Conservation (phyloP, 2,113 vertebrate genomes). For the Sinocyclocheilus grahami region DNA sequence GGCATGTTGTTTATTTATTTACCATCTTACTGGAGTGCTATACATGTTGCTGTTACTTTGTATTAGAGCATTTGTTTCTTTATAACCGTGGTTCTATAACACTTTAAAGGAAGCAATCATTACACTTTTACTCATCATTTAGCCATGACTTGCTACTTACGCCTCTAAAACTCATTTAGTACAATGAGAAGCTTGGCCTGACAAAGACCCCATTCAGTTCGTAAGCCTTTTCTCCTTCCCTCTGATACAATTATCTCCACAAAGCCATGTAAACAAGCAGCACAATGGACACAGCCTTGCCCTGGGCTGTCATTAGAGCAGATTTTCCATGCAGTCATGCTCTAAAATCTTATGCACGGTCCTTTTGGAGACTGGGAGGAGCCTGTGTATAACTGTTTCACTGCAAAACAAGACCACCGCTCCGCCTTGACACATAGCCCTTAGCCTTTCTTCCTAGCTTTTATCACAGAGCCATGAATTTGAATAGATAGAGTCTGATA, state of each 20-base stretch:
- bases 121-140: slow-evolving; percentile 49
- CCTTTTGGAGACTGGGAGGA: slow-evolving; percentile 58
- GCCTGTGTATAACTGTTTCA: slow-evolving; percentile 40
- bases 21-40: neutral
- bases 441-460: slow-evolving; percentile 9
- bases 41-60: neutral
- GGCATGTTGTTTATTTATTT: neutral
- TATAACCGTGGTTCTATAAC: neutral
- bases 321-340: slow-evolving; percentile 57
- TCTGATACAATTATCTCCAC: slow-evolving; percentile 77
- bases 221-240: slow-evolving; percentile 38
- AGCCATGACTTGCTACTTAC: slow-evolving; percentile 71
- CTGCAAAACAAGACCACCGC: slow-evolving; percentile 8
- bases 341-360: slow-evolving; percentile 49
- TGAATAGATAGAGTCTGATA: neutral
- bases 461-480: neutral
- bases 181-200: slow-evolving; percentile 79
- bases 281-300: slow-evolving; percentile 52
- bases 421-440: slow-evolving; percentile 21
- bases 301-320: slow-evolving; percentile 57
- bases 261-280: slow-evolving; percentile 78
- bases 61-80: neutral
- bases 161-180: slow-evolving; percentile 73
- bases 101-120: neutral
- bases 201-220: slow-evolving; percentile 81